Evolutionary conservation across 2,888 invertebrate species (phyloP).

Genomic region (Macaria liturata): DNA sequence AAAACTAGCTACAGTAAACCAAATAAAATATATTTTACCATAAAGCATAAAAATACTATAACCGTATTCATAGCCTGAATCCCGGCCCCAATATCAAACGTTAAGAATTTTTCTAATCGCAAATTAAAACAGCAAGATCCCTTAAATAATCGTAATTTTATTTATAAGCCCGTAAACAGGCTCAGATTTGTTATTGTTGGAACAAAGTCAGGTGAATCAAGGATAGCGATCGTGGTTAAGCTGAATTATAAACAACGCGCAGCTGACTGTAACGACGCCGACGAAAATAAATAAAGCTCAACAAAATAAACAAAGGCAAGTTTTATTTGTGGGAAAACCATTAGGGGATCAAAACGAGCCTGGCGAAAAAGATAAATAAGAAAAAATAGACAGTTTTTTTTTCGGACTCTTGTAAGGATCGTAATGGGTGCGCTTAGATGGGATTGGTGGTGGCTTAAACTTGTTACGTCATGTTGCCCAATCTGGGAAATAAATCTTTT

Average conservation of each 20-base stretch:
- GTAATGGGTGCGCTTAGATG: conserved; percentile 33
- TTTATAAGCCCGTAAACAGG: conserved; percentile 29
- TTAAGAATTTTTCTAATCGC: conserved; percentile 10
- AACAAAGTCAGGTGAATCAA: conserved; percentile 56
- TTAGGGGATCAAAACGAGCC: conserved; percentile 65
- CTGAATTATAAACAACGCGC: conserved; percentile 67
- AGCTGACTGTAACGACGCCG: conserved; percentile 66
- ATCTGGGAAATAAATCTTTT: conserved; percentile 19
- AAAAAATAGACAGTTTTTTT: conserved; percentile 46
- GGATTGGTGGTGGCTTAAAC: conserved; percentile 30
- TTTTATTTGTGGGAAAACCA: conserved; percentile 73
- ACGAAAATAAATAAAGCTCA: conserved; percentile 68
- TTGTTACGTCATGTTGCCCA: conserved; percentile 26
- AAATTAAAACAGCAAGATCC: conserved; percentile 23
- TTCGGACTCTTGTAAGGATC: conserved; percentile 43
- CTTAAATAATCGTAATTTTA: conserved; percentile 24
- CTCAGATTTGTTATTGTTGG: conserved; percentile 39
- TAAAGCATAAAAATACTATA: no score
- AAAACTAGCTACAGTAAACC: no score
- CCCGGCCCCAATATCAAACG: not conserved
- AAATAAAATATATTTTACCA: no score
- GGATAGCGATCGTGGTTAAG: conserved; percentile 58
- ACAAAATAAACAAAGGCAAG: conserved; percentile 67
- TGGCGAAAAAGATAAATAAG: conserved; percentile 60
- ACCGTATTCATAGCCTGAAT: no score